phyloP scores from a whole-genome alignment of 1,140 invertebrate genomes.

The Saxidomus purpurata region DNA sequence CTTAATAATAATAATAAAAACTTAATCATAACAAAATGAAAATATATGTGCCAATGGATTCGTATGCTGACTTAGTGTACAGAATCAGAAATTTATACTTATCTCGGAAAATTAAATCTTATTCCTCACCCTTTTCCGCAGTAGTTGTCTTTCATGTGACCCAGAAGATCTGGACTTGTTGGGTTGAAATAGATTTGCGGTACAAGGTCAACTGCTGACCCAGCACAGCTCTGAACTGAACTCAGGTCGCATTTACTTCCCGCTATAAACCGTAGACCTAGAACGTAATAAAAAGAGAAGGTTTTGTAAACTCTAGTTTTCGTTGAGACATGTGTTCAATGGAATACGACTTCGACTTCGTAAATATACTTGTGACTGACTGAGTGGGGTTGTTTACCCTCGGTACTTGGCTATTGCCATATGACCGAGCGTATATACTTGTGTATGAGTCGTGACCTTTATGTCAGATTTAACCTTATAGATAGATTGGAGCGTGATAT shows the following conservation, averaged over 20 bases:
- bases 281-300: too few relatives aligned
- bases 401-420: too few relatives aligned
- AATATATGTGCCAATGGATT: too few relatives aligned
- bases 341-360: too few relatives aligned
- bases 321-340: neutral
- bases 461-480: neutral
- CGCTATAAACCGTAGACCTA: neutral
- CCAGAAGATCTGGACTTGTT: neutral
- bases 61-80: too few relatives aligned
- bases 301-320: neutral
- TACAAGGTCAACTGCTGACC: neutral
- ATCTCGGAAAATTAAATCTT: too few relatives aligned
- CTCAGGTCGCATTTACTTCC: constrained; percentile 21
- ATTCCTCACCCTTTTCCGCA: constrained; percentile 42
- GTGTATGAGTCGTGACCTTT: neutral
- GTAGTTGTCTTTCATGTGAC: constrained; percentile 22
- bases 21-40: too few relatives aligned
- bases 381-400: too few relatives aligned
- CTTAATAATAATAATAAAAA: too few relatives aligned
- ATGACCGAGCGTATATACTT: neutral
- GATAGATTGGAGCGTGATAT: neutral
- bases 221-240: neutral
- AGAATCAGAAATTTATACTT: too few relatives aligned
- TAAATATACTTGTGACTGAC: neutral
- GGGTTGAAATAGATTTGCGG: constrained; percentile 33